phyloP scores from a whole-genome alignment of 30 jellyfish, hydroid and myxozoan genomes.

The Turritopsis rubra region DNA sequence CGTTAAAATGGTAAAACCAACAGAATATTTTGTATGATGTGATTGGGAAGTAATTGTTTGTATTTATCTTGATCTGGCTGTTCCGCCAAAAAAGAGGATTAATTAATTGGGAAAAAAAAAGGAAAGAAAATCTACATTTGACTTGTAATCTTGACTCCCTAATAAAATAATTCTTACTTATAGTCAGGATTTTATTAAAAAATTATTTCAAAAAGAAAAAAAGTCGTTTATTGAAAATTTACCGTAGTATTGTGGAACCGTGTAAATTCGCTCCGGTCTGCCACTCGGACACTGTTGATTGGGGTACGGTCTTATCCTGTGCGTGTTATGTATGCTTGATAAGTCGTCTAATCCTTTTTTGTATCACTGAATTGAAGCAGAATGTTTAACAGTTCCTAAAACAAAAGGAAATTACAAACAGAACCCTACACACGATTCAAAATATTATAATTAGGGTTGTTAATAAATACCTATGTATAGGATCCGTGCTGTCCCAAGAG shows the following conservation, averaged over 20 bases:
- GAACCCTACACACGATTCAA: no score
- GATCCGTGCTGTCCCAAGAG: constrained; percentile 1
- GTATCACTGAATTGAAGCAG: neutral
- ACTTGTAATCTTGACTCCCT: neutral
- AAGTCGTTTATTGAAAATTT: neutral
- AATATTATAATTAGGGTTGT: neutral
- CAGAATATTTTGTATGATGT: no score
- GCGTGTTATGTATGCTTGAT: constrained; percentile 11
- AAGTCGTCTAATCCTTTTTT: constrained; percentile 1
- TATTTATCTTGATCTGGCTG: no score
- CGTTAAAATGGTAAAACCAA: no score
- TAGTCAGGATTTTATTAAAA: no score
- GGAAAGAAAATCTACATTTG: no score
- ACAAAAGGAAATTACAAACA: neutral
- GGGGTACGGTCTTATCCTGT: constrained; percentile 7
- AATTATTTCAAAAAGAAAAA: no score
- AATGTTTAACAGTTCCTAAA: neutral
- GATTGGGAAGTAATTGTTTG: no score
- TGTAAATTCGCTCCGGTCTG: neutral
- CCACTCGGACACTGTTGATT: constrained; percentile 23
- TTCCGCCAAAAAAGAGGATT: no score
- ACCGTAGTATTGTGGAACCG: neutral
- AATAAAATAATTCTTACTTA: no score
- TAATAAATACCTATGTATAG: neutral
- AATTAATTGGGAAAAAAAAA: no score